Evolutionary conservation across 2,113 vertebrate species (phyloP).

Genomic region (Pygathrix nemaeus): DNA sequence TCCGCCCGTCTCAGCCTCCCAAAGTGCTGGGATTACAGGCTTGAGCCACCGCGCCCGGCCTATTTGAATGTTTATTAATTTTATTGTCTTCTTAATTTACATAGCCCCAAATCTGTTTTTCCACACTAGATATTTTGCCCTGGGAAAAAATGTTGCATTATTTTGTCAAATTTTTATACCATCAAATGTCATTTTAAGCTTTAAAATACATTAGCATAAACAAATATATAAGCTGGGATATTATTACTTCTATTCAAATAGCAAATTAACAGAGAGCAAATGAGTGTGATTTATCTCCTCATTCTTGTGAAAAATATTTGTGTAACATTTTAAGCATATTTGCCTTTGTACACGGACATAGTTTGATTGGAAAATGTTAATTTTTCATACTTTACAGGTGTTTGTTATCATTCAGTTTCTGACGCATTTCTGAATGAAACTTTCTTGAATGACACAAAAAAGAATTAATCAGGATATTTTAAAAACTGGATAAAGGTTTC

Average conservation of each 20-base stretch:
- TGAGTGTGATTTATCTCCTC: neutral
- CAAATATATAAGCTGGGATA: neutral
- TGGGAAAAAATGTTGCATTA: neutral
- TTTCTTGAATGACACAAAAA: neutral
- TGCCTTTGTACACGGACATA: neutral
- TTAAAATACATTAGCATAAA: neutral
- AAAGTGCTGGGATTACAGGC: too few relatives aligned
- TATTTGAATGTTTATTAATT: neutral
- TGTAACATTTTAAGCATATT: neutral
- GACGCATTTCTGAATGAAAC: neutral
- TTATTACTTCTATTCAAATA: constrained; percentile 9
- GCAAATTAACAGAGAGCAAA: neutral
- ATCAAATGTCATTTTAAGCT: neutral
- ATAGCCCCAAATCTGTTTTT: neutral
- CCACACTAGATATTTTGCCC: neutral
- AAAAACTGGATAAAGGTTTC: neutral
- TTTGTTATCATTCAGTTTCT: neutral
- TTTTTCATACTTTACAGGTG: neutral
- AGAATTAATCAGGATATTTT: neutral
- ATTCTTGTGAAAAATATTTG: neutral
- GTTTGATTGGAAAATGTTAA: neutral
- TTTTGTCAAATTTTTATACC: neutral
- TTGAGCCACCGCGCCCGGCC: too few relatives aligned
- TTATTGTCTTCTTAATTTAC: neutral
- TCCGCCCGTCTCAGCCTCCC: too few relatives aligned